Evolutionary conservation across 2,797 vertebrate species (phyloP).

Genomic region (Hydrolagus colliei): DNA sequence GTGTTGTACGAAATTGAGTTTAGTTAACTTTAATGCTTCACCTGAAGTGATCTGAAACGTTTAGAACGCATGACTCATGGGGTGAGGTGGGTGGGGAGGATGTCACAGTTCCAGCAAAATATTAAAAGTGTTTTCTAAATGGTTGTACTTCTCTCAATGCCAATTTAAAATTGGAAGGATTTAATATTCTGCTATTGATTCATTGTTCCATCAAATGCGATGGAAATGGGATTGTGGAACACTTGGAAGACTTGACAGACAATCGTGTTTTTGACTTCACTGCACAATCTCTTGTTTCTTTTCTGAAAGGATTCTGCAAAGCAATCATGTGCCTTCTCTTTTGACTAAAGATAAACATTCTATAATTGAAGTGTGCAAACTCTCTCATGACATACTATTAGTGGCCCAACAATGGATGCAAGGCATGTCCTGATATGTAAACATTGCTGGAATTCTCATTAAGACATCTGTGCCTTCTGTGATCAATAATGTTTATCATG

Average conservation of each 20-base stretch:
- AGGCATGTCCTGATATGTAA: slow-evolving; percentile 20
- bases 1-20: not conserved
- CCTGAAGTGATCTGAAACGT: not conserved
- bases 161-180: no score
- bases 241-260: no score
- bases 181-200: no score
- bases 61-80: not conserved
- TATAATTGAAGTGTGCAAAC: slow-evolving; percentile 24
- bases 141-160: no score
- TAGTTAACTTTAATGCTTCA: not conserved
- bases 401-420: slow-evolving; percentile 16
- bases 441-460: slow-evolving; percentile 27
- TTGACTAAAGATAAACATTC: slow-evolving; percentile 32
- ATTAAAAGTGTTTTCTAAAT: no score
- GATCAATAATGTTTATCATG: slow-evolving; percentile 11
- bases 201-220: no score
- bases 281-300: no score
- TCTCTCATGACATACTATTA: slow-evolving; percentile 26
- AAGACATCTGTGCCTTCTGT: slow-evolving; percentile 16
- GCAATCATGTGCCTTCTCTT: slow-evolving; percentile 22
- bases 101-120: not conserved
- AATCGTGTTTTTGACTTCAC: no score
- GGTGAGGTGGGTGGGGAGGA: not conserved
- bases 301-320: slow-evolving; percentile 2
- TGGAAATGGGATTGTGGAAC: no score